phyloP scores from a whole-genome alignment of 2,888 invertebrate species.

The Heliconius cydno region DNA sequence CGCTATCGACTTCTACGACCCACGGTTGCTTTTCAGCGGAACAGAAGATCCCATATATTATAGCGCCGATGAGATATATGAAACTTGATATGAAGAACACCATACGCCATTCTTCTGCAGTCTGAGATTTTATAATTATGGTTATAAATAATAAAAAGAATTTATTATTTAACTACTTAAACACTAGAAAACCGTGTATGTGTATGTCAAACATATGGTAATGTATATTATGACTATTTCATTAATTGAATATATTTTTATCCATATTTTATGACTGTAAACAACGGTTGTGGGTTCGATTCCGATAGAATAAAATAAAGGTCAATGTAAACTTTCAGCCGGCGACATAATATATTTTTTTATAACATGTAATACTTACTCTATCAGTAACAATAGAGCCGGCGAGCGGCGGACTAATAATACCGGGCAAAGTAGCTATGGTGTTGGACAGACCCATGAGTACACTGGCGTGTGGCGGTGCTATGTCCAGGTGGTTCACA shows the following conservation, averaged over 20 bases:
- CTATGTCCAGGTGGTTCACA: constrained; percentile 94
- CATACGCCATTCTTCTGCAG: constrained; percentile 90
- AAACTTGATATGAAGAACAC: constrained; percentile 93
- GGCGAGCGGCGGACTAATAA: constrained; percentile 93
- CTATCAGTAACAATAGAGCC: constrained; percentile 90
- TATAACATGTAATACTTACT: constrained; percentile 83
- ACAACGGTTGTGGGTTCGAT: too few species aligned
- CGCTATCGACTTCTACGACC: constrained; percentile 83
- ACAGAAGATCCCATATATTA: constrained; percentile 90
- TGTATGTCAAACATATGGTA: too few species aligned
- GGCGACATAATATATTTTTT: not conserved
- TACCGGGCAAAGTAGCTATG: constrained; percentile 94
- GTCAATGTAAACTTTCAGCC: too few species aligned
- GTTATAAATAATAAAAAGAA: not conserved
- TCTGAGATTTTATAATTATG: constrained; percentile 74
- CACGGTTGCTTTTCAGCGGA: constrained; percentile 93
- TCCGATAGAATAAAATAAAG: too few species aligned
- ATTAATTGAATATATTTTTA: too few species aligned
- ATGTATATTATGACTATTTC: too few species aligned
- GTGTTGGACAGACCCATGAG: constrained; percentile 97
- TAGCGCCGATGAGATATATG: constrained; percentile 92
- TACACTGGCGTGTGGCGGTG: constrained; percentile 95
- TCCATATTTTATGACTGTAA: too few species aligned
- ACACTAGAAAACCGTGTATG: too few species aligned
- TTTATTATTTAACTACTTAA: too few species aligned